Percentiles rank a stretch among this genome's conserved stretches.
These are phyloP conservation scores for Numida meleagris DNA, from an alignment of 2,113 vertebrate genomes.

Conservation along the genomic window DNA sequence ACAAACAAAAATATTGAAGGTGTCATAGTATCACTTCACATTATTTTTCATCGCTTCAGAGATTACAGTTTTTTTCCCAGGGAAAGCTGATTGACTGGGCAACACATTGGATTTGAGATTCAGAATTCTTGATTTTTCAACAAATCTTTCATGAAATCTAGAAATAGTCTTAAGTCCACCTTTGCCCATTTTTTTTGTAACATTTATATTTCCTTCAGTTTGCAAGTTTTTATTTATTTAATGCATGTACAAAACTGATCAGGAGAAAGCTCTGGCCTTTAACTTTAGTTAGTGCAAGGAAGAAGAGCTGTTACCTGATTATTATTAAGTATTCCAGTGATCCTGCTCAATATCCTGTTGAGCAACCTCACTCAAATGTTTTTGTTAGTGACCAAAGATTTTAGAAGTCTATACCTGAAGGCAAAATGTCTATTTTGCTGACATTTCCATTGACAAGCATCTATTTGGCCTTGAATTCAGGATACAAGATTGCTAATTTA, in stretches of 20 bases:
- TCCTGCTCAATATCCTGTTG: background rate
- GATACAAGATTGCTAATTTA: background rate
- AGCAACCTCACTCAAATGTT: background rate
- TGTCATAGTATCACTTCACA: background rate
- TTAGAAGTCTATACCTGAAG: background rate
- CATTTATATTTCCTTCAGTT: background rate
- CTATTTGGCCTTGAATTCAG: background rate
- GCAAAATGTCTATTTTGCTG: background rate
- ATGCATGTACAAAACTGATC: background rate
- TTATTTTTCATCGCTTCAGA: background rate
- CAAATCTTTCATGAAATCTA: background rate
- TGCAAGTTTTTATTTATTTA: background rate
- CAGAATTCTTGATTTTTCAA: conserved; percentile 7
- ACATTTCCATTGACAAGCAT: background rate
- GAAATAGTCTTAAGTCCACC: background rate
- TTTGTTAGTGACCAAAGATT: background rate
- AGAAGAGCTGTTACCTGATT: background rate
- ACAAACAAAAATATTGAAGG: background rate
- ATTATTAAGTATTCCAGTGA: background rate
- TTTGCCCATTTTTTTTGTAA: background rate
- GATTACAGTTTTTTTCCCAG: background rate
- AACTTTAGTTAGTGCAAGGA: background rate
- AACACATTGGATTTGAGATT: conserved; percentile 13
- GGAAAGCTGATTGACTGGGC: background rate
- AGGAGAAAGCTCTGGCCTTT: background rate